Evolutionary conservation across 2,113 vertebrate genomes (phyloP), one percentile per base, ranked within the genome.

Genomic region (Lophotis ruficrista): DNA sequence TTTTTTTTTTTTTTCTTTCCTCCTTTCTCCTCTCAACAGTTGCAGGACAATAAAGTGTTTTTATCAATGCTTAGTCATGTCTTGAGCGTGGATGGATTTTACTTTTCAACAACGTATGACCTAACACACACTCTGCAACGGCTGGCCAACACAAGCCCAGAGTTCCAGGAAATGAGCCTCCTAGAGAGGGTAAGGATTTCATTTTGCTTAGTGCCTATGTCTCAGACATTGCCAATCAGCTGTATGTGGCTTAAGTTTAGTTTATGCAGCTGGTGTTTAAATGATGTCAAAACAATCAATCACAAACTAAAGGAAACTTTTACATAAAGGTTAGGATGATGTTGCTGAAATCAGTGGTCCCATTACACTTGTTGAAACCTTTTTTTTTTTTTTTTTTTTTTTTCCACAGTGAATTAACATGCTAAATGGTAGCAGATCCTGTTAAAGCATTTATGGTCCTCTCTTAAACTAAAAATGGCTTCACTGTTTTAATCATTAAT

Each of bases 161-260:
- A 99, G 95, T 99, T 99, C 81, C 99, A 99, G 95, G 99, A 99
- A 97, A 99, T 99, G 99, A 99, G 98, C 92, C 98, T 99, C 6
- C 97, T 99, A 48, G 99, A 99, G 97, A 98, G 99, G 98, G 99
- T 99, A 96, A 98, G 98, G 31, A 77, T 87, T 38, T 69, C 3
- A 17, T 43, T 51, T 43, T 70, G 6, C 14, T 35, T 73, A 3
- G 0, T 70, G 2, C 33, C n/a, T n/a, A 4, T 58, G 5, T 71
- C 14, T 38, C 25, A 2, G 22, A 19, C 9, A 1, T 22, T 68
- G 64, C n/a, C 35, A 17, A 2, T 50, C 60, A 45, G 4, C 73
- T 71, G 33, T 83, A 21, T 2, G 2, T 76, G 70, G 35, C 30
- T 69, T 38, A 50, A 72, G n/a, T 58, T 43, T 61, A 61, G 35